Evolutionary conservation across 2,797 vertebrate genomes (phyloP).

Genomic region (Sebastiscus albofasciatus): DNA sequence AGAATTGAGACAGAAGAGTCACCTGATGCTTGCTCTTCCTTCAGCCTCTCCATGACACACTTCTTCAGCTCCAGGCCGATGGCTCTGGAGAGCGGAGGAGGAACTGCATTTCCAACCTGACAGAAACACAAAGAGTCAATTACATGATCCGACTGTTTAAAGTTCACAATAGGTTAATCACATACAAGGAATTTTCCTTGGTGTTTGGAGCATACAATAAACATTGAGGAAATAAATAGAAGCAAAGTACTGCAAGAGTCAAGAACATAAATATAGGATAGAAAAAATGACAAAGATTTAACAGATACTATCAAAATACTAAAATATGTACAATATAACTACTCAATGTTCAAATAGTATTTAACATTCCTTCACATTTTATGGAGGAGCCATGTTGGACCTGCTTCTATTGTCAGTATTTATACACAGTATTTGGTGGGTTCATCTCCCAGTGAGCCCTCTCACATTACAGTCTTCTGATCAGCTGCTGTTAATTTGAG

Average conservation of each 20-base stretch:
- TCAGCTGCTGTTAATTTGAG: neutral
- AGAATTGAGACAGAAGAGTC: neutral
- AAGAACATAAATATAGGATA: neutral
- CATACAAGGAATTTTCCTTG: neutral
- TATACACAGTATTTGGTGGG: no score
- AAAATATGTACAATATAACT: neutral
- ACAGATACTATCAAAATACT: neutral
- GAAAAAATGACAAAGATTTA: neutral
- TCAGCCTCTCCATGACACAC: slow-evolving; percentile 85
- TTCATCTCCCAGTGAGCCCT: no score
- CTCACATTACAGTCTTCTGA: no score
- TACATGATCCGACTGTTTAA: neutral
- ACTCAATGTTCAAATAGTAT: neutral
- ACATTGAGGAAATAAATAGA: neutral
- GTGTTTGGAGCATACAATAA: neutral
- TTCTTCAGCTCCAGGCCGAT: slow-evolving; percentile 92
- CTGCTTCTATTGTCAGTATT: no score
- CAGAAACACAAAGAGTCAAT: neutral
- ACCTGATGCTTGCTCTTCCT: slow-evolving; percentile 84
- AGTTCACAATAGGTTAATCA: neutral
- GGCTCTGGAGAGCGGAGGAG: slow-evolving; percentile 93
- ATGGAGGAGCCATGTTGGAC: neutral
- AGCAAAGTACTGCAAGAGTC: neutral
- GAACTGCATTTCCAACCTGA: slow-evolving; percentile 96
- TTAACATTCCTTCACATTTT: no score